Percentiles rank a stretch among this genome's conserved stretches.
Evolutionary conservation across 92 coral and sea anemone species (phyloP).

Genomic region (Bergia sp.): DNA sequence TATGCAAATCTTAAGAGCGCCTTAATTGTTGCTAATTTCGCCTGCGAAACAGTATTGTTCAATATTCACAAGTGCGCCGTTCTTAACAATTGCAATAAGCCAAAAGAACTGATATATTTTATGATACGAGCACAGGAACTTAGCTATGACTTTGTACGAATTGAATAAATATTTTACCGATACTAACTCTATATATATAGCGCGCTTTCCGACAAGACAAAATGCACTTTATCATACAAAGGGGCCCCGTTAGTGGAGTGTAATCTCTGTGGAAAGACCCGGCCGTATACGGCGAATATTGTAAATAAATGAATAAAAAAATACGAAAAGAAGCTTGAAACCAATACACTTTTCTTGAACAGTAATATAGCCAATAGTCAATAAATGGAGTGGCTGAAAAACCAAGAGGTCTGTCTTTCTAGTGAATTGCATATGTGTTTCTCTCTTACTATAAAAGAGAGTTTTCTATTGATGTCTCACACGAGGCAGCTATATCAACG

Average conservation of each 20-base stretch:
- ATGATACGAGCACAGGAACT: not conserved
- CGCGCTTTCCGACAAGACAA: slow-evolving; percentile 13
- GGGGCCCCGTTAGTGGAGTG: slow-evolving; percentile 6
- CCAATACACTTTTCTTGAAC: slow-evolving; percentile 15
- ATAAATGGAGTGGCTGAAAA: slow-evolving; percentile 21
- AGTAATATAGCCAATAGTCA: slow-evolving; percentile 18
- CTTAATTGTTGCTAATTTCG: slow-evolving; percentile 19
- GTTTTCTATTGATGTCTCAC: slow-evolving; percentile 25
- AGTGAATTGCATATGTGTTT: slow-evolving; percentile 44
- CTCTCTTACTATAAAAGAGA: slow-evolving; percentile 30
- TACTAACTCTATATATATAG: not conserved
- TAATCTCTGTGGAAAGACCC: slow-evolving; percentile 14
- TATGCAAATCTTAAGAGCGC: slow-evolving; percentile 14
- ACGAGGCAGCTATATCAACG: slow-evolving; percentile 17
- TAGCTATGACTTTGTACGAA: slow-evolving; percentile 11
- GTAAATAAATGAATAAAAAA: no score
- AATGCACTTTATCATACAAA: not conserved
- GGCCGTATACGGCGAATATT: no score
- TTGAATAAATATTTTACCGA: not conserved
- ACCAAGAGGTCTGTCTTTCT: slow-evolving; percentile 26
- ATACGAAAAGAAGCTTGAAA: not conserved
- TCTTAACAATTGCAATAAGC: no score
- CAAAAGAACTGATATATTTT: not conserved
- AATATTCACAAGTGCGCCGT: slow-evolving; percentile 18
- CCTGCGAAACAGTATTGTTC: not conserved